These are phyloP conservation scores for Ichneumoninae sp. DNA, from an alignment of 2,888 invertebrate genomes.

Conservation along the genomic window DNA sequence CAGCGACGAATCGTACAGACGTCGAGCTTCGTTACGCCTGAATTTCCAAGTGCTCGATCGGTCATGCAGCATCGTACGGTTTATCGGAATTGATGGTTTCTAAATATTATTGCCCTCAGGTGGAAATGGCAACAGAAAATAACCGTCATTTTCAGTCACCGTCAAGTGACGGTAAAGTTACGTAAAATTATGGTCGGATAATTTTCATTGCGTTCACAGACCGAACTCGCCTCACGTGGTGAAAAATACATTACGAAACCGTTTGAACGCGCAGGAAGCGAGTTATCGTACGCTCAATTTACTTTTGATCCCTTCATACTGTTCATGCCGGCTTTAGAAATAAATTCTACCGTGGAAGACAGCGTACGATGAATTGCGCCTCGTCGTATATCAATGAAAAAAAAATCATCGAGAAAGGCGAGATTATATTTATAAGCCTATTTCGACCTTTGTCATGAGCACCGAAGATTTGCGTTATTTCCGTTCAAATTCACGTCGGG, in stretches of 20 bases:
- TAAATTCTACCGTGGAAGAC: not conserved
- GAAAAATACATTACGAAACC: conserved; percentile 3
- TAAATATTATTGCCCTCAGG: not conserved
- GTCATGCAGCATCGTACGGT: not conserved
- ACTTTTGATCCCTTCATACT: conserved; percentile 24
- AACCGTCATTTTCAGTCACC: not conserved
- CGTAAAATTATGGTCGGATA: not conserved
- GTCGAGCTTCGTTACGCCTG: not conserved
- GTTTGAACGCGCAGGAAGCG: not conserved
- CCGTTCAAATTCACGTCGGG: conserved; percentile 15
- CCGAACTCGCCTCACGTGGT: not conserved
- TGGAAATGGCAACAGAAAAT: not conserved
- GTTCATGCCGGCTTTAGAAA: not conserved
- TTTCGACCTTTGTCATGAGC: conserved; percentile 52
- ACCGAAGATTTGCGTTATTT: conserved; percentile 43
- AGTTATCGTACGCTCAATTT: conserved; percentile 38
- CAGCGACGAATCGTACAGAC: not conserved
- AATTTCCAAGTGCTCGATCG: conserved; percentile 13
- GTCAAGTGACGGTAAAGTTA: not conserved
- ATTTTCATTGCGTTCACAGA: not conserved
- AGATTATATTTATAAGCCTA: conserved; percentile 65
- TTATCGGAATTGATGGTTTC: conserved; percentile 3
- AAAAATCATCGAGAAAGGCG: conserved; percentile 35
- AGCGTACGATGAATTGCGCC: not conserved
- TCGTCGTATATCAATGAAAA: conserved; percentile 5